Percentiles rank a stretch among this genome's conserved stretches.
Evolutionary conservation across 2,888 invertebrate genomes (phyloP).

Genomic region (Pterobdella sp.): DNA sequence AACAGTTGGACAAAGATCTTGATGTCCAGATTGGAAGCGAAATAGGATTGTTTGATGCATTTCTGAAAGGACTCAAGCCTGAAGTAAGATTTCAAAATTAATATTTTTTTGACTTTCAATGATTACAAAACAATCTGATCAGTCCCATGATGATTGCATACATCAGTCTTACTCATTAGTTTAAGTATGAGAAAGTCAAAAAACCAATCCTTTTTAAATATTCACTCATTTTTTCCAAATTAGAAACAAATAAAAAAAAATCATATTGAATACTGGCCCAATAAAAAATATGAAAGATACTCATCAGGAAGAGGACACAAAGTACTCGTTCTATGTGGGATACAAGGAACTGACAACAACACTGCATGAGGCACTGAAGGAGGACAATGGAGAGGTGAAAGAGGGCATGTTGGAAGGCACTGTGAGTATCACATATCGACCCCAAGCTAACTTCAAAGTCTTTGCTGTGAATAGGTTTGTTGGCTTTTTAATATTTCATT

Average conservation of each 20-base stretch:
- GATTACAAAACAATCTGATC: background rate
- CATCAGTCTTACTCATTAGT: conserved; percentile 7
- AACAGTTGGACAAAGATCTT: conserved; percentile 8
- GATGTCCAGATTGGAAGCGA: conserved; percentile 9
- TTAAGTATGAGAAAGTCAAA: conserved; percentile 1
- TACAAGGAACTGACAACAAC: background rate
- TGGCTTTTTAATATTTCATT: background rate
- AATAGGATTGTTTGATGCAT: background rate
- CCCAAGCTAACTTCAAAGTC: conserved; percentile 80
- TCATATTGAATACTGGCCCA: no score
- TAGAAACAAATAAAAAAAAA: no score
- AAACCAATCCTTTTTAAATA: background rate
- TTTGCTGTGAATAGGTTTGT: conserved; percentile 59
- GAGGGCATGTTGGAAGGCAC: background rate
- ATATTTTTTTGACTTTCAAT: background rate
- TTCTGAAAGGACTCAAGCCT: background rate
- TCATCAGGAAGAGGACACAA: background rate
- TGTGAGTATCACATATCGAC: conserved; percentile 70
- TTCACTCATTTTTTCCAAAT: background rate
- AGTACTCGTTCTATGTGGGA: conserved; percentile 4
- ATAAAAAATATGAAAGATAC: no score
- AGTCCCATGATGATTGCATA: background rate
- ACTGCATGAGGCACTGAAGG: background rate
- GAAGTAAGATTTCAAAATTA: background rate
- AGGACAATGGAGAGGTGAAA: background rate